Evolutionary conservation across 2,113 vertebrate genomes (phyloP).

Genomic region (Danionella cerebrum): DNA sequence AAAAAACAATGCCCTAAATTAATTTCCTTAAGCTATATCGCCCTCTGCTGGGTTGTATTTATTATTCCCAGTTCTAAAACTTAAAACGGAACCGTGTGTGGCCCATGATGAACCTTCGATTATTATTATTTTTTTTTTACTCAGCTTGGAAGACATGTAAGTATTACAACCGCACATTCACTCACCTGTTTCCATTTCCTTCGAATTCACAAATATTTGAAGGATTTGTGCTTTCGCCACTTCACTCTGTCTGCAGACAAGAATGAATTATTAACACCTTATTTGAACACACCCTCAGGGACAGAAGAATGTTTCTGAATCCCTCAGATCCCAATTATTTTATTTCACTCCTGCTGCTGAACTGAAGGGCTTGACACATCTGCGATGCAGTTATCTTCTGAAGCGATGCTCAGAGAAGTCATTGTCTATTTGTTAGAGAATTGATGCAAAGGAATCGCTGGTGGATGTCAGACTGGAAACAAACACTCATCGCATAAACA

Average conservation of each 20-base stretch:
- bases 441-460: constrained; percentile 5
- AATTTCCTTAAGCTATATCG: neutral
- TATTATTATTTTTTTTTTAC: no score
- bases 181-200: neutral
- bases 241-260: neutral
- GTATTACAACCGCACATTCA: neutral
- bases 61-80: neutral
- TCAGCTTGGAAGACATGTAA: neutral
- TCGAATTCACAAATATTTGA: neutral
- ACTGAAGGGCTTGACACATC: constrained; percentile 1
- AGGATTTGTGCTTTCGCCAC: neutral
- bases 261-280: neutral
- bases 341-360: neutral
- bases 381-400: constrained; percentile 4
- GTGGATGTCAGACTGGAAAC: constrained; percentile 11
- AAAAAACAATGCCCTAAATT: neutral
- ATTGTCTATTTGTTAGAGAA: constrained; percentile 17
- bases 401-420: constrained; percentile 1
- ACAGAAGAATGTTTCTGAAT: neutral
- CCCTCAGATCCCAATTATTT: constrained; percentile 13
- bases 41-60: neutral
- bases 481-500: constrained; percentile 24
- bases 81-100: no score
- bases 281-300: neutral
- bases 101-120: no score